These are phyloP conservation scores for Osmerus mordax DNA, from an alignment of 2,113 vertebrate species.

Conservation along the genomic window DNA sequence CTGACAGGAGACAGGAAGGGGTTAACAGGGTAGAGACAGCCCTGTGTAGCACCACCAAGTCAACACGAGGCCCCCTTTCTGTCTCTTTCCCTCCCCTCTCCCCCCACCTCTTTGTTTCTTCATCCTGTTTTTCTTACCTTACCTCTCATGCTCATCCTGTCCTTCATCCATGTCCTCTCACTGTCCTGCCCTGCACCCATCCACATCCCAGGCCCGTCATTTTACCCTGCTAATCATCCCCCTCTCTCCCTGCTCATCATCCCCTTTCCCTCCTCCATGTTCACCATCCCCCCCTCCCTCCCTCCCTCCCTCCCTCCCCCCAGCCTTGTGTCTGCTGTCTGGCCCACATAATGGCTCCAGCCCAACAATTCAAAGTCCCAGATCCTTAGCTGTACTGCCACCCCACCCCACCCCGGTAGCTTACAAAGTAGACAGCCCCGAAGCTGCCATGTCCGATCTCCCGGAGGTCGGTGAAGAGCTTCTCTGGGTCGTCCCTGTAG, in stretches of 20 bases:
- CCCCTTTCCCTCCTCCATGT: no score
- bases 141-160: neutral
- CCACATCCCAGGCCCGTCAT: neutral
- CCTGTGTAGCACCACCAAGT: neutral
- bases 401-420: neutral
- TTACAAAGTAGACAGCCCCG: conserved; percentile 90
- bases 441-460: conserved; percentile 95
- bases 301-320: neutral
- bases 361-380: neutral
- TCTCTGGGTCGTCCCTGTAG: conserved; percentile 89
- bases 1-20: conserved; percentile 51
- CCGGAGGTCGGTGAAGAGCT: conserved; percentile 87
- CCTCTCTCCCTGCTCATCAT: no score
- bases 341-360: no score
- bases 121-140: neutral
- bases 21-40: neutral
- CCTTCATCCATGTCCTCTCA: neutral
- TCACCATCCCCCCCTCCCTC: no score
- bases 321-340: neutral
- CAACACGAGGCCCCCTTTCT: neutral
- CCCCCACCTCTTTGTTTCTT: neutral
- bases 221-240: conserved; percentile 3
- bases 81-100: neutral
- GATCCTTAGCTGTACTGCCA: neutral
- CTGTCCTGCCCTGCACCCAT: neutral